Evolutionary conservation across 2,113 vertebrate genomes (phyloP).

Genomic region (Spermophilus dauricus): DNA sequence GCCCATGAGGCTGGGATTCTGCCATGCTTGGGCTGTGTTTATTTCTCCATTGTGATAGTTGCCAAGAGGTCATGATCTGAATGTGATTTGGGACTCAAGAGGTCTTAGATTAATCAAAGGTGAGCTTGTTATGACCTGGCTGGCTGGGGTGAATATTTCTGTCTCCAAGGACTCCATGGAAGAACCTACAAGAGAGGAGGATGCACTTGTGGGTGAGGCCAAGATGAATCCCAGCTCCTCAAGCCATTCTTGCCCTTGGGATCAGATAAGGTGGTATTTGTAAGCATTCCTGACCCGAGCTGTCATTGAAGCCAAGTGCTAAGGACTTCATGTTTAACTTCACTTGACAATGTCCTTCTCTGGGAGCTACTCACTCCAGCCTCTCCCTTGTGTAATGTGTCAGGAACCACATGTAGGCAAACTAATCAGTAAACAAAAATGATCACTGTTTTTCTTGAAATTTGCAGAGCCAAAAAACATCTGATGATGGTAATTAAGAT

Average conservation of each 20-base stretch:
- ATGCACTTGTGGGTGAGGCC: too few species aligned
- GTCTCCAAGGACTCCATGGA: background rate
- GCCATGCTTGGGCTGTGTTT: background rate
- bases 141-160: background rate
- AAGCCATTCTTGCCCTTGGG: background rate
- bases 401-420: background rate
- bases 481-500: background rate
- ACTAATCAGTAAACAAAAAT: background rate
- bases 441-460: background rate
- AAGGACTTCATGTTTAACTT: background rate
- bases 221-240: background rate
- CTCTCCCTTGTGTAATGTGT: background rate
- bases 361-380: background rate
- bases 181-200: background rate
- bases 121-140: background rate
- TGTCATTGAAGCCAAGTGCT: background rate
- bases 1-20: background rate
- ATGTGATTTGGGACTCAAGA: background rate
- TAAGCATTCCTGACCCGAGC: background rate
- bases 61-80: background rate
- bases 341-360: background rate
- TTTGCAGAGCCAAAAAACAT: background rate
- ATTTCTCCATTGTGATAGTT: background rate
- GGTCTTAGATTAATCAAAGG: background rate
- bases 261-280: background rate